A percentile compares a stretch with the other conserved stretches of the same genome.
These are phyloP conservation scores for Selene dorsalis DNA, from an alignment of 2,797 vertebrate genomes.

Conservation along the genomic window DNA sequence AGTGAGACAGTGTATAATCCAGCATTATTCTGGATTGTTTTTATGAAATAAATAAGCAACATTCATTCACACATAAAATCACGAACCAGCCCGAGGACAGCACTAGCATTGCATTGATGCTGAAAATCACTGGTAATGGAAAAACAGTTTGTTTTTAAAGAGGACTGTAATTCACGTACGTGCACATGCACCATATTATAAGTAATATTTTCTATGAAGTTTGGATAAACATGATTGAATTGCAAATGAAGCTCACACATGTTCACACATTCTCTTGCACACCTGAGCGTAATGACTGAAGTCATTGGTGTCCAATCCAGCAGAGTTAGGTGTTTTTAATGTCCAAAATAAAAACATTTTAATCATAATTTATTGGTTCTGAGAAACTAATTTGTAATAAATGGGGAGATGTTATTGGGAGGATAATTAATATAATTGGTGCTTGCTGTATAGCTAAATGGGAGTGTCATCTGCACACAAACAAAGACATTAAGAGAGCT, in stretches of 20 bases:
- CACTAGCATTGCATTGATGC: constrained; percentile 4
- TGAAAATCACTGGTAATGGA: constrained; percentile 11
- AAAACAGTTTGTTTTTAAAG: neutral
- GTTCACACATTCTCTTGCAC: neutral
- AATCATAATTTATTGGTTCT: constrained; percentile 64
- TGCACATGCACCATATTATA: constrained; percentile 16
- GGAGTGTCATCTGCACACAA: constrained; percentile 77
- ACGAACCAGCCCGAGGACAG: constrained; percentile 27
- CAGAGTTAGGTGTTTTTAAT: constrained; percentile 31
- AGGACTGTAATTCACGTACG: neutral
- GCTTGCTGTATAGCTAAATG: constrained; percentile 72
- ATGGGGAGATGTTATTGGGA: constrained; percentile 70
- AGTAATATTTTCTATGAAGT: constrained; percentile 3
- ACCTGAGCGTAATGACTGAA: constrained; percentile 24
- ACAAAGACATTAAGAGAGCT: constrained; percentile 80
- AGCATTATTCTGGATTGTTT: constrained; percentile 47
- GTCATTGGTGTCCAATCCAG: constrained; percentile 14
- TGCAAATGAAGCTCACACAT: neutral
- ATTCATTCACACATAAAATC: constrained; percentile 39
- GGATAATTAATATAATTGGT: constrained; percentile 76
- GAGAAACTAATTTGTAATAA: constrained; percentile 65
- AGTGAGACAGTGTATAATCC: constrained; percentile 22
- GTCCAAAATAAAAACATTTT: constrained; percentile 52
- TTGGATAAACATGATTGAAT: neutral
- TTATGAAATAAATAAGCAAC: constrained; percentile 28